Percentiles rank a stretch among this genome's conserved stretches.
These are phyloP conservation scores for Kryptolebias marmoratus DNA, from an alignment of 2,113 vertebrate genomes.

Conservation along the genomic window DNA sequence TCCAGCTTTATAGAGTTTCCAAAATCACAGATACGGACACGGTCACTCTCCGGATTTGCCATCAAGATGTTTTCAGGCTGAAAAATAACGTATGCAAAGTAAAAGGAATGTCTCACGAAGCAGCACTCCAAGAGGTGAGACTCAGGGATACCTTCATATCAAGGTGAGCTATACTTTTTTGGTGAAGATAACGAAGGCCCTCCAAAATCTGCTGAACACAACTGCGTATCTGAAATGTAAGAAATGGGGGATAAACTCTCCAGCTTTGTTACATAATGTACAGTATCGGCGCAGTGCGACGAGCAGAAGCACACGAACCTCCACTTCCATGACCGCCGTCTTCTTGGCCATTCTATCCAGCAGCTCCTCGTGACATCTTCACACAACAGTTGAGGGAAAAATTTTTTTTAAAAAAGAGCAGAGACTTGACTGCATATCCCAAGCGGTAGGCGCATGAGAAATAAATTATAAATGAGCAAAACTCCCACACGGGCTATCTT, in stretches of 20 bases:
- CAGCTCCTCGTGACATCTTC: slow-evolving; percentile 91
- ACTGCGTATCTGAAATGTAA: slow-evolving; percentile 82
- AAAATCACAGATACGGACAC: slow-evolving; percentile 93
- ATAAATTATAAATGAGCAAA: slow-evolving; percentile 67
- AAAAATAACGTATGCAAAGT: neutral
- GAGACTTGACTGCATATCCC: slow-evolving; percentile 25
- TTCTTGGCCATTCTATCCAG: slow-evolving; percentile 90
- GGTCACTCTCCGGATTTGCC: slow-evolving; percentile 82
- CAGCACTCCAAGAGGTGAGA: neutral
- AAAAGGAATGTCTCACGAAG: neutral
- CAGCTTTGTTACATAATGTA: slow-evolving; percentile 36
- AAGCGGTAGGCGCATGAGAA: slow-evolving; percentile 42
- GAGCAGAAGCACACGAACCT: slow-evolving; percentile 81
- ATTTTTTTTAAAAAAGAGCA: neutral
- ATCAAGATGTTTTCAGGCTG: slow-evolving; percentile 96
- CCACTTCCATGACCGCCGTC: slow-evolving; percentile 85
- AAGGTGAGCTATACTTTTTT: slow-evolving; percentile 88
- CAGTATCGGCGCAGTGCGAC: slow-evolving; percentile 28
- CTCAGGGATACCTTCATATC: slow-evolving; percentile 87
- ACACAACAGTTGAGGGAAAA: slow-evolving; percentile 57
- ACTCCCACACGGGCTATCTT: slow-evolving; percentile 58
- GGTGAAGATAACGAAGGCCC: slow-evolving; percentile 90
- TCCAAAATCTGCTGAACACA: slow-evolving; percentile 90
- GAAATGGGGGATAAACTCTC: slow-evolving; percentile 4
- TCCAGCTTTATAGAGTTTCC: slow-evolving; percentile 89